Evolutionary conservation across 2,797 vertebrate genomes (phyloP).

Genomic region (Sebastes oblongus): DNA sequence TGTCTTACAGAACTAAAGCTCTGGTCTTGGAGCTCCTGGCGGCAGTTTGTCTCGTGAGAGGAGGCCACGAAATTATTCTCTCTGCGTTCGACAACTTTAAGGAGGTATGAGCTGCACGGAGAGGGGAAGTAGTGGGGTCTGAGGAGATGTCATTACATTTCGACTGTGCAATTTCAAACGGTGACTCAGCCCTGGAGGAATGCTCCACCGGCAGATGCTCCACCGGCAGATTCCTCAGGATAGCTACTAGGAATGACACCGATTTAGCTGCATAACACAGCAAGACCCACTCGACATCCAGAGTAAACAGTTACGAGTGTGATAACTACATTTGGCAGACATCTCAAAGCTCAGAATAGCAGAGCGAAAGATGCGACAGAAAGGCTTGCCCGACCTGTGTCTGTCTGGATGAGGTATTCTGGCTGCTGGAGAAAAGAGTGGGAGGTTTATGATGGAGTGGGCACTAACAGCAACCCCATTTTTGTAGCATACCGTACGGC

Average conservation of each 20-base stretch:
- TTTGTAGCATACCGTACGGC: slow-evolving; percentile 30
- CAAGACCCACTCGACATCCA: slow-evolving; percentile 7
- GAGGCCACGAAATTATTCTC: slow-evolving; percentile 98
- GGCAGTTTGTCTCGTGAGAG: slow-evolving; percentile 96
- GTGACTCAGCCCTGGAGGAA: slow-evolving; percentile 60
- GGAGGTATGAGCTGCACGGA: slow-evolving; percentile 83
- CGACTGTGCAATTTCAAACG: slow-evolving; percentile 45
- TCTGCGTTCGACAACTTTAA: slow-evolving; percentile 98
- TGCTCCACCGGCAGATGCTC: slow-evolving; percentile 33
- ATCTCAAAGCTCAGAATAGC: slow-evolving; percentile 46
- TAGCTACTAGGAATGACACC: slow-evolving; percentile 32
- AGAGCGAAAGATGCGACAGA: slow-evolving; percentile 24
- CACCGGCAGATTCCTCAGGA: slow-evolving; percentile 39
- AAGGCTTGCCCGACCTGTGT: slow-evolving; percentile 51
- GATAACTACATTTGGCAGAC: slow-evolving; percentile 39
- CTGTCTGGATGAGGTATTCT: slow-evolving; percentile 46
- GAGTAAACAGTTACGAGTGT: slow-evolving; percentile 32
- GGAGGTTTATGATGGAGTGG: slow-evolving; percentile 46
- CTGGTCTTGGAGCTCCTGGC: slow-evolving; percentile 95
- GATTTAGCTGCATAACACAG: slow-evolving; percentile 21
- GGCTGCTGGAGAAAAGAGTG: slow-evolving; percentile 33
- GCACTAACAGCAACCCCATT: slow-evolving; percentile 39
- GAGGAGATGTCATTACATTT: slow-evolving; percentile 54
- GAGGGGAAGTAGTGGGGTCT: neutral
- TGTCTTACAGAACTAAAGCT: slow-evolving; percentile 91